Evolutionary conservation across 2,113 vertebrate species (phyloP), one percentile per base, ranked within the genome.

Genomic region (Dipodomys spectabilis): DNA sequence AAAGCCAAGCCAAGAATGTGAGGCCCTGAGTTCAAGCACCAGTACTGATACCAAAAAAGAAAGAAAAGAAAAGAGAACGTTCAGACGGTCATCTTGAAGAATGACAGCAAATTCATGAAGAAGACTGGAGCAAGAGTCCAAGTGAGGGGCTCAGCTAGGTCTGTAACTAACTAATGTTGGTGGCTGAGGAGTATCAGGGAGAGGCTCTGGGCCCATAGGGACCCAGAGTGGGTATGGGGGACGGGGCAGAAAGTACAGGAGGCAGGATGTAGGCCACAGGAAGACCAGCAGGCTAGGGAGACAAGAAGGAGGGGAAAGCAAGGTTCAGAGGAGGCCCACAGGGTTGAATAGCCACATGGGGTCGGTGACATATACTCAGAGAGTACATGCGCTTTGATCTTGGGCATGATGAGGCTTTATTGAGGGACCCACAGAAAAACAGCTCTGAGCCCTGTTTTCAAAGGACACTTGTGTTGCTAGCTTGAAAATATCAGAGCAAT

Each of bases 301-400:
- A 81, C 0, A 49, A 13, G 53, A 57, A 16, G n/a, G 5, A 5
- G 13, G 0, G 1, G 35, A 35, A 12, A 53, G 11, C 20, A 9
- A 22, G 3, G 45, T 7, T 84, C 64, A 67, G 39, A 91, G 49
- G 57, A 62, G 49, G 7, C 30, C 6, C 28, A 0, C 0, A 49
- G 72, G 49, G 6, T 67, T 15, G 7, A 65, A 6, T 19, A 57
- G 8, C 0, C 23, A 0, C 1, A 0, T 2, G 7, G 72, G 15
- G 30, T 23, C 5, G 39, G 30, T 8, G 45, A 5, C 0, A 0
- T 4, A 35, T 4, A 13, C 12, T 28, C 30, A 15, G 28, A 8
- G 0, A n/a, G 18, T 75, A 9, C 10, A 4, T 1, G 19, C 32
- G 27, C 57, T 39, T 57, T 39, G 30, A 12, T 8, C 8, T 15